These are phyloP conservation scores for Andricus grossulariae DNA, from an alignment of 1,140 invertebrate species.

Conservation along the genomic window DNA sequence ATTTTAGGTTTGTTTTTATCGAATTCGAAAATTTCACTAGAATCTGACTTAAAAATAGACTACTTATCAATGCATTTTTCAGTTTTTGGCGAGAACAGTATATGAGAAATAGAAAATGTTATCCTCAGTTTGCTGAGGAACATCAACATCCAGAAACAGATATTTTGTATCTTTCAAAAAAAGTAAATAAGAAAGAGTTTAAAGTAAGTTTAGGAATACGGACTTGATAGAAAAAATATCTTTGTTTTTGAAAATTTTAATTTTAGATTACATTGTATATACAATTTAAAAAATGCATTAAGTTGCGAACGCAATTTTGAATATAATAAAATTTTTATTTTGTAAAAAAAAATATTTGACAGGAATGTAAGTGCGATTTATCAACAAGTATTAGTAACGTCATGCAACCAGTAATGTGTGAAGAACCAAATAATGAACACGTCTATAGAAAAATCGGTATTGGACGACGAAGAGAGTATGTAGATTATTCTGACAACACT, in stretches of 20 bases:
- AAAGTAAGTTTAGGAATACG: not conserved
- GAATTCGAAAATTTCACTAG: not conserved
- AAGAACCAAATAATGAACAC: slow-evolving; percentile 47
- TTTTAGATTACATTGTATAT: not conserved
- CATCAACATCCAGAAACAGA: not conserved
- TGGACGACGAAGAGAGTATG: slow-evolving; percentile 57
- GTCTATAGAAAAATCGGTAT: slow-evolving; percentile 52
- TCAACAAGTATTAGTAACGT: slow-evolving; percentile 62
- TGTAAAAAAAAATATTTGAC: not conserved
- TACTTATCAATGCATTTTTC: not conserved
- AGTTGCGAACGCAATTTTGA: not conserved
- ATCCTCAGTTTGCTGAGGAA: not conserved
- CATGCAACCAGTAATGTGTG: slow-evolving; percentile 31
- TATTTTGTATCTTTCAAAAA: not conserved
- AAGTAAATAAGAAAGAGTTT: not conserved
- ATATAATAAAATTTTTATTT: not conserved
- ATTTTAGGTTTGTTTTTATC: slow-evolving; percentile 56
- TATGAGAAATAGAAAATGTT: not conserved
- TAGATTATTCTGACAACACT: slow-evolving; percentile 57
- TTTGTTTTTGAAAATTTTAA: not conserved
- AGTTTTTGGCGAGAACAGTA: slow-evolving; percentile 10
- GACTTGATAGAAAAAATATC: not conserved
- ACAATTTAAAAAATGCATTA: not conserved
- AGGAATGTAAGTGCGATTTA: slow-evolving; percentile 46
- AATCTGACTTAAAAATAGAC: not conserved